Evolutionary conservation across 2,888 invertebrate species (phyloP), one percentile per base, ranked within the genome.

Genomic region (Aspidiotus rigidus): DNA sequence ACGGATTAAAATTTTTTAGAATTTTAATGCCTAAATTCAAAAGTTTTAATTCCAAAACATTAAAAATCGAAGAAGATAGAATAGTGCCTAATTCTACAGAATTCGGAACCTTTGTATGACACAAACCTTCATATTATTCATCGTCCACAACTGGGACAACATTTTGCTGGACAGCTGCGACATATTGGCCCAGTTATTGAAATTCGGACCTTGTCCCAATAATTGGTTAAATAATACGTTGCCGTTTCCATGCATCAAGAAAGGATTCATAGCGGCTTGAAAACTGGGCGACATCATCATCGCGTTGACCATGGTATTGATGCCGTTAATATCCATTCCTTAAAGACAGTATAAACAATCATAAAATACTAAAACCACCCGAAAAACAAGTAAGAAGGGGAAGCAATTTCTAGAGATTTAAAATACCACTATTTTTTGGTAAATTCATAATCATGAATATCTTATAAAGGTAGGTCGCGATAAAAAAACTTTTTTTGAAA

Each of bases 231-330:
- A 72, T 71, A 74, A 60, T 39, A 70, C 69, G 9, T 70, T 17
- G 39, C 69, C 71, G 71, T 73, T 73, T 15, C 72, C 71, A 60
- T 70, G 69, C 69, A 74, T 71, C 17, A 79, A 74, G 71, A 80
- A 78, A 44, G 80, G 79, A 75, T 78, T 79, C 72, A 79, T 75
- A 63, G 77, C 77, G 75, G 77, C 77, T 74, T 77, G 77, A 77
- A 79, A 77, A 64, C 77, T 78, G 71, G 76, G 73, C 76, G 78
- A 77, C 72, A 77, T 76, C 77, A 79, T 77, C 73, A 78, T 76
- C 70, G 76, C 76, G 69, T 77, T 76, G 77, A 79, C 77, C 72
- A 77, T 74, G 73, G 75, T 76, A 70, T 76, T 62, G 15, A 72
- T 67, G 13, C 71, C 72, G 57, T 70, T 77, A 77, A 79, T 77